phyloP scores from a whole-genome alignment of 2,888 invertebrate species.

The Meghimatium bilineatum region DNA sequence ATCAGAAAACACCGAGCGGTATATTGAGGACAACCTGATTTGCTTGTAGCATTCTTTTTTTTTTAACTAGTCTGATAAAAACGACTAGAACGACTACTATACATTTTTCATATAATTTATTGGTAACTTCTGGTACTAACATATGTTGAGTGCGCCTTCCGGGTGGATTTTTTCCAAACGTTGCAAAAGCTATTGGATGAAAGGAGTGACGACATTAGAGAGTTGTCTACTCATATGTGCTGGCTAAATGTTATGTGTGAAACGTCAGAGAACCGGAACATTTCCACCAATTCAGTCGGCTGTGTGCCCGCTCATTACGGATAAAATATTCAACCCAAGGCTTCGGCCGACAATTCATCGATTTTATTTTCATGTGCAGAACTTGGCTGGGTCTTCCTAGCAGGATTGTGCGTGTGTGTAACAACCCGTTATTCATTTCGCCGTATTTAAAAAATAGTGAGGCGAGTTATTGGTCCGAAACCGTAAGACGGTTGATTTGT shows the following conservation, averaged over 20 bases:
- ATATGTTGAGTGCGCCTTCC: background rate
- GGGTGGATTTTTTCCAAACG: background rate
- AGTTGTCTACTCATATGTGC: conserved; percentile 17
- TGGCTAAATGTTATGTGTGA: conserved; percentile 12
- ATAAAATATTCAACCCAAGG: conserved; percentile 35
- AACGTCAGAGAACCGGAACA: conserved; percentile 13
- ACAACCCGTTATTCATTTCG: conserved; percentile 6
- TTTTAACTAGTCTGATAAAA: background rate
- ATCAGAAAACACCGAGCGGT: conserved; percentile 31
- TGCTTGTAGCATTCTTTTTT: background rate
- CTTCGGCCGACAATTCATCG: conserved; percentile 18
- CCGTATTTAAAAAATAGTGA: background rate
- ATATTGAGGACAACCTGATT: conserved; percentile 4
- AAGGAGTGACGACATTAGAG: background rate
- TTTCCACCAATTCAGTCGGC: background rate
- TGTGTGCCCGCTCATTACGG: conserved; percentile 38
- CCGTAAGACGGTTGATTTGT: too few relatives aligned
- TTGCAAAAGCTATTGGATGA: background rate
- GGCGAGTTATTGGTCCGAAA: too few relatives aligned
- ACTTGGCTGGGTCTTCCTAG: background rate
- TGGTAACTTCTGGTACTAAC: background rate
- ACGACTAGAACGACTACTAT: background rate
- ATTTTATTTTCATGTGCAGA: conserved; percentile 20
- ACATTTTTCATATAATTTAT: background rate
- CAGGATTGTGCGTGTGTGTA: conserved; percentile 1